Base-by-base conservation (phyloP, 2,888 invertebrate species). In the Timema cristinae region DNA sequence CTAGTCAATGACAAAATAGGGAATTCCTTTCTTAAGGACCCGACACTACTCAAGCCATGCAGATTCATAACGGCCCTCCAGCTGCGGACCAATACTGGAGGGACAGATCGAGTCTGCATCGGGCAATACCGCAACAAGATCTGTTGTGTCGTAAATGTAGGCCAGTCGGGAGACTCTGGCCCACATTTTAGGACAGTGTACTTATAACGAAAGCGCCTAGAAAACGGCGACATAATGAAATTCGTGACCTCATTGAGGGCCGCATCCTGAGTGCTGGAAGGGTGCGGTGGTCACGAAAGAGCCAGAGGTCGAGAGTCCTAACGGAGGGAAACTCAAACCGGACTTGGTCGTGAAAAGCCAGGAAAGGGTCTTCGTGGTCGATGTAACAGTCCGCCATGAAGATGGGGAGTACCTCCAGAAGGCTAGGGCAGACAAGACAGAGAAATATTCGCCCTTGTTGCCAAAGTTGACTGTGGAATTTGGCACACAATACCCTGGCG, bases 21-120 rank as follows among this genome's bases (percentile, higher is more conserved):
- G n/a, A n/a, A n/a, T n/a, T 75, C 77, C 49, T n/a, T 51, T 0
- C 10, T 69, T 9, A 9, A 13, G 2, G 48, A 59, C 15, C 61
- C 69, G 7, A 78, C 77, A 75, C 76, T 79, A 72, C 76, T 78
- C 8, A 78, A 79, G 74, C 77, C 79, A 71, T 67, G 77, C 66
- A 67, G 77, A 32, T 75, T 76, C 16, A 77, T 78, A 6, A 78
- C 78, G 8, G 79, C 79, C 72, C 77, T 79, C 68, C 49, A 75
- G 67, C 76, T 80, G 77, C 75, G 79, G 66, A 76, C 78, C 50
- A 78, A 80, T 75, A 76, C 78, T 11, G 73, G 75, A 32, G 77
- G 76, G 75, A 77, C 54, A 75, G 75, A 32, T 32, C 61, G 10
- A 50, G 13, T 1, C 56, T 68, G 7, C 0, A 16, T 10, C 0